A percentile compares a stretch with the other conserved stretches of the same genome.
phyloP scores from a whole-genome alignment of 37 sponge, comb jelly and placozoan species.

The Ianthella basta region DNA sequence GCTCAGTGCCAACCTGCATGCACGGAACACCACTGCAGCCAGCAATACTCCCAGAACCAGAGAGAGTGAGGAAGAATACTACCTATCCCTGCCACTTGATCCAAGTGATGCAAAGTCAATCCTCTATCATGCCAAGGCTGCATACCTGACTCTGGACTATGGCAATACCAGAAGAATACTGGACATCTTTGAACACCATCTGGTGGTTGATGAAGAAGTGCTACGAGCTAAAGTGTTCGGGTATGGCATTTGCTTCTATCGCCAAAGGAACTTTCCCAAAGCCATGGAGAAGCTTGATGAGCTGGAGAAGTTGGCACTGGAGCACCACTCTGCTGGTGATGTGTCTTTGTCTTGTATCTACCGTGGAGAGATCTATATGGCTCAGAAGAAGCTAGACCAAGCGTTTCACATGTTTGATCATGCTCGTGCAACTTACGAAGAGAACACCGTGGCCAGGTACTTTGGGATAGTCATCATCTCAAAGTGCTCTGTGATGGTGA shows the following conservation, averaged over 20 bases:
- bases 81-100: background rate
- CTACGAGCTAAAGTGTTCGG: conserved; percentile 34
- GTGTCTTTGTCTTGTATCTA: conserved; percentile 49
- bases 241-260: conserved; percentile 29
- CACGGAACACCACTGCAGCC: too few relatives aligned
- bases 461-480: conserved; percentile 42
- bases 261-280: background rate
- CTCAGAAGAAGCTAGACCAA: conserved; percentile 8
- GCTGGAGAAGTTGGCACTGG: conserved; percentile 20
- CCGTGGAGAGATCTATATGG: conserved; percentile 55
- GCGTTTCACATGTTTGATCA: conserved; percentile 44
- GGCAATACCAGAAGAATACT: background rate
- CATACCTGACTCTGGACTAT: conserved; percentile 21
- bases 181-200: background rate
- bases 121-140: conserved; percentile 15
- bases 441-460: conserved; percentile 19
- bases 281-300: conserved; percentile 29
- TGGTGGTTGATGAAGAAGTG: background rate
- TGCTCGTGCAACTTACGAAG: conserved; percentile 27
- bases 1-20: too few relatives aligned
- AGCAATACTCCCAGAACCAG: too few relatives aligned
- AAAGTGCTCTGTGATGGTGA: conserved; percentile 32
- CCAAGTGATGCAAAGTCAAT: background rate
- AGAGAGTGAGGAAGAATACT: too few relatives aligned
- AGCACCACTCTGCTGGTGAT: conserved; percentile 32